phyloP scores from a whole-genome alignment of 2,797 vertebrate genomes.

The Sebastes kiyomatsui region DNA sequence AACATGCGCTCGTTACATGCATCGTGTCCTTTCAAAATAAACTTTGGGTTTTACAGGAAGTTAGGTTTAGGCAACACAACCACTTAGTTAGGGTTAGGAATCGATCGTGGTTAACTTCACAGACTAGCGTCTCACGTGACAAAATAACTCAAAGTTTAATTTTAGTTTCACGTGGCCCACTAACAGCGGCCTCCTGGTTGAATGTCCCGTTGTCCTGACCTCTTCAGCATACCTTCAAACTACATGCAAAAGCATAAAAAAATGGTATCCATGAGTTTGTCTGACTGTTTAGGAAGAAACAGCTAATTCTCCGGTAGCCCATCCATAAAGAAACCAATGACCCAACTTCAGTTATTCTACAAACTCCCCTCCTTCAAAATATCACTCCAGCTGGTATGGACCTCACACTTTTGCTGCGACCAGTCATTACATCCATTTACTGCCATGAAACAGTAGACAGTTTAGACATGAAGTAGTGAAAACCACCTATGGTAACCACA shows the following conservation, averaged over 20 bases:
- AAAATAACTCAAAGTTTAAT: no score
- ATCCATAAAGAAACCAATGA: neutral
- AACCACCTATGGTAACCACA: conserved; percentile 48
- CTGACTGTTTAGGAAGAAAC: neutral
- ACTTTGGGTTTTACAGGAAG: no score
- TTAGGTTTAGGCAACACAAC: no score
- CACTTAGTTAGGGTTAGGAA: no score
- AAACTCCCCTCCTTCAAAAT: neutral
- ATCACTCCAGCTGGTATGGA: neutral
- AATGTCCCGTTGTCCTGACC: neutral
- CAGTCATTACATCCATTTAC: neutral
- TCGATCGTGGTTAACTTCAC: no score
- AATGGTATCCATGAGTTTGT: neutral
- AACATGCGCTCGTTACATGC: no score
- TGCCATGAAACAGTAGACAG: neutral
- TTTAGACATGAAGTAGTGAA: neutral
- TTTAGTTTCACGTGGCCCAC: no score
- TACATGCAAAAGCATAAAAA: neutral
- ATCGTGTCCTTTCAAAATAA: no score
- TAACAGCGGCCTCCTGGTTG: no score
- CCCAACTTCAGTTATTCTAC: neutral
- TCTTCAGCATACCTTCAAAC: neutral
- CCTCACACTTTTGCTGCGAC: neutral
- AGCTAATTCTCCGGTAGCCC: neutral
- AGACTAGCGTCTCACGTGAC: no score